Base-by-base conservation (phyloP, 2,888 invertebrate genomes). In the Ennomos erosarius region DNA sequence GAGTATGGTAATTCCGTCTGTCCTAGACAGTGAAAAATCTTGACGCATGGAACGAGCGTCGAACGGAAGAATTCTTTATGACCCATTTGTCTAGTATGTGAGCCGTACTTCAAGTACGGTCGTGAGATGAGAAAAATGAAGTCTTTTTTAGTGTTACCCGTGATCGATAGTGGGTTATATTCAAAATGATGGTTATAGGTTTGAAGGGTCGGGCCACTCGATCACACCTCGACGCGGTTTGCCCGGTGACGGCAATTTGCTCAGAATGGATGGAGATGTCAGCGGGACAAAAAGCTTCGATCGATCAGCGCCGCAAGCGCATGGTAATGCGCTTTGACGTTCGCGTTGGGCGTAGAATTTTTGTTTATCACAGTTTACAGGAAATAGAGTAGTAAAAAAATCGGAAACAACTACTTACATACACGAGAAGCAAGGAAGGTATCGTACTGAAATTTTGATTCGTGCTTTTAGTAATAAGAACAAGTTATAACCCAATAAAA, bases 201-300 rank as follows among this genome's bases (percentile, higher is more conserved):
- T 67, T 67, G 55, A 61, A 78, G 78, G 74, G 75, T 78, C 77
- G 71, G 73, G 73, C 71, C 71, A 73, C 83, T 87, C 87, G 79
- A 87, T 90, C 89, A 89, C 85, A 83, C 70, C 81, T 80, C 78
- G 81, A 77, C 80, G 75, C 78, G 80, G 80, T 81, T 79, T 81
- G 71, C 67, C 71, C 69, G 61, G 69, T 67, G 69, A 80, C 79
- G 84, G 86, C 88, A 92, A 91, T 90, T 90, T 90, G 89, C 88
- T 79, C 74, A 74, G 76, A 85, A 90, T 89, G 82, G 85, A 92
- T 92, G 85, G 86, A 91, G 88, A 88, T 74, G 92, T 92, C 92
- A 88, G 68, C 82, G 79, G 79, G 78, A 90, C 89, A 91, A 91
- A 91, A 91, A 91, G 87, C 86, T 80, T 78, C 87, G 85, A 92